Conservation (phyloP, 2,888 invertebrate genomes). For the Tiliacea citrago region DNA sequence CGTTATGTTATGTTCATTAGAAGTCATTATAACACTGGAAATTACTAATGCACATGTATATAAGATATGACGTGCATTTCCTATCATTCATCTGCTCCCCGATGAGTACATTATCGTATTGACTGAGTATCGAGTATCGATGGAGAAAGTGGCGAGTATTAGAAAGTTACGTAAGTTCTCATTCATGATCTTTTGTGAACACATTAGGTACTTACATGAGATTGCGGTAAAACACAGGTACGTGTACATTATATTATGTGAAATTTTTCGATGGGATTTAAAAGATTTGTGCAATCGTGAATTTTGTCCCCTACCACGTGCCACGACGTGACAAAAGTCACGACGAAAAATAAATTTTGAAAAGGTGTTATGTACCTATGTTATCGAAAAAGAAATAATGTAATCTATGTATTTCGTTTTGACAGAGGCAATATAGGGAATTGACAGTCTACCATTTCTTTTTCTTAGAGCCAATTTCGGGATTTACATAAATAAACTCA, state of each 20-base stretch:
- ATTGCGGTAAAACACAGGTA: slow-evolving; percentile 33
- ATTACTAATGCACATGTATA: neutral
- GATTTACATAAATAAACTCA: too few relatives aligned
- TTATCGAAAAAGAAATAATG: neutral
- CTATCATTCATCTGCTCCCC: slow-evolving; percentile 12
- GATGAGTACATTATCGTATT: slow-evolving; percentile 56
- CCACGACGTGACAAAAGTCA: neutral
- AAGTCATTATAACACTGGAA: neutral
- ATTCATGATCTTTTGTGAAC: slow-evolving; percentile 50
- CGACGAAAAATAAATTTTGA: neutral
- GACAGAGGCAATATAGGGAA: neutral
- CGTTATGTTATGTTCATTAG: neutral
- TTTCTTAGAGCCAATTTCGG: neutral
- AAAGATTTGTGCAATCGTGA: neutral
- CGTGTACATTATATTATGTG: neutral
- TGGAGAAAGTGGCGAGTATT: slow-evolving; percentile 55
- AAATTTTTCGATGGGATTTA: neutral
- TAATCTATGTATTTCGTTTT: neutral
- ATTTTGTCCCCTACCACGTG: neutral
- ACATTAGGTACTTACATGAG: slow-evolving; percentile 8
- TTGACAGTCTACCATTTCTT: too few relatives aligned
- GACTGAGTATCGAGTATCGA: slow-evolving; percentile 59
- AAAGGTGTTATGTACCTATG: neutral
- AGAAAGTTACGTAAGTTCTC: slow-evolving; percentile 54
- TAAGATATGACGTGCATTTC: slow-evolving; percentile 25